Evolutionary conservation across 2,113 vertebrate genomes (phyloP).

Genomic region (Polypterus bichir): DNA sequence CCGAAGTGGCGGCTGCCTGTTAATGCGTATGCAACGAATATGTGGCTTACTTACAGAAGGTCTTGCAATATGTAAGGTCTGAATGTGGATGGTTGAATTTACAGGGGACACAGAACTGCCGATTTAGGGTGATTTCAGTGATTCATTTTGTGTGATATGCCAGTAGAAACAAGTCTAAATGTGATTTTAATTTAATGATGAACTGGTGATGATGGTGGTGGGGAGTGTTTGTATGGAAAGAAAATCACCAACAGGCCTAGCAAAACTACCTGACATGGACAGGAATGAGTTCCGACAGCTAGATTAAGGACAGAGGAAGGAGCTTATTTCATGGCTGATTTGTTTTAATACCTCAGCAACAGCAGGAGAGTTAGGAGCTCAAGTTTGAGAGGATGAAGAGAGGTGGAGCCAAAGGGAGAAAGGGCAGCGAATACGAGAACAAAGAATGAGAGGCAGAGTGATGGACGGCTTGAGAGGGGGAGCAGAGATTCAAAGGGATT

Average conservation of each 20-base stretch:
- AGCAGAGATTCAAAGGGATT: background rate
- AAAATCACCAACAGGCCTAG: slow-evolving; percentile 17
- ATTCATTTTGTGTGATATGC: too few relatives aligned
- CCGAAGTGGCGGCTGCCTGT: too few relatives aligned
- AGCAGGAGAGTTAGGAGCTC: slow-evolving; percentile 25
- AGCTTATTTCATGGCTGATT: slow-evolving; percentile 64
- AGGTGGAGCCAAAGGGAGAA: slow-evolving; percentile 5
- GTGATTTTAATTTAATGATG: too few relatives aligned
- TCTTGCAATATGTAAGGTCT: too few relatives aligned
- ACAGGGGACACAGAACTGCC: too few relatives aligned
- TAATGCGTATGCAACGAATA: too few relatives aligned
- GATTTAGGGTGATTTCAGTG: too few relatives aligned
- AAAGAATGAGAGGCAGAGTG: slow-evolving; percentile 6
- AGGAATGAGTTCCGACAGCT: slow-evolving; percentile 36
- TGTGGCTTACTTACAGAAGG: too few relatives aligned
- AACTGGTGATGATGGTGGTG: too few relatives aligned
- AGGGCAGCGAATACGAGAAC: slow-evolving; percentile 2
- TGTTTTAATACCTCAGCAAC: slow-evolving; percentile 49
- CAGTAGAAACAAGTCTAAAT: too few relatives aligned
- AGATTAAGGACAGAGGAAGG: slow-evolving; percentile 42
- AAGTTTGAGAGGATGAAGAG: background rate
- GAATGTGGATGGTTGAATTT: too few relatives aligned
- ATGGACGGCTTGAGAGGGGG: slow-evolving; percentile 7
- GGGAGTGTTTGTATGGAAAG: slow-evolving; percentile 6
- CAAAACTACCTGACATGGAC: slow-evolving; percentile 30